Evolutionary conservation across 2,797 vertebrate species (phyloP).

Genomic region (Rachycentron canadum): DNA sequence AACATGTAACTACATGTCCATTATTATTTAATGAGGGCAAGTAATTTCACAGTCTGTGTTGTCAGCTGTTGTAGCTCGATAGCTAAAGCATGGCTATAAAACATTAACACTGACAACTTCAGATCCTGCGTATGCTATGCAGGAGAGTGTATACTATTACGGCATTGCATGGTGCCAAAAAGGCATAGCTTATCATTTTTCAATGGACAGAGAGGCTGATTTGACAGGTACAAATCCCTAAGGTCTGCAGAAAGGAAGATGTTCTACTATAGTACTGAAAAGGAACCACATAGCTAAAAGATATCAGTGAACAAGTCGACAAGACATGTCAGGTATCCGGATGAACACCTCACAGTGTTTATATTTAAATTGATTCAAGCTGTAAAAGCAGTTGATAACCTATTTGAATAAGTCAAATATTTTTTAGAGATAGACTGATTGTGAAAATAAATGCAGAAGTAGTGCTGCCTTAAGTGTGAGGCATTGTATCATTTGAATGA

Average conservation of each 20-base stretch:
- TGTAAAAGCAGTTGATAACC: not conserved
- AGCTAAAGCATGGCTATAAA: slow-evolving; percentile 8
- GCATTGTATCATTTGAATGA: slow-evolving; percentile 54
- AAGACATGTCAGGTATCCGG: slow-evolving; percentile 3
- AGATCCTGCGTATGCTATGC: not conserved
- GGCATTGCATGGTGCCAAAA: not conserved
- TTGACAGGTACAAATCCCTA: slow-evolving; percentile 28
- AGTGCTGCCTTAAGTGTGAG: slow-evolving; percentile 8
- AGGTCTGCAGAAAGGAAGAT: slow-evolving; percentile 12
- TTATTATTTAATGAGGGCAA: not conserved
- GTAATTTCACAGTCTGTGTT: not conserved
- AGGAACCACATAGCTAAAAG: slow-evolving; percentile 27
- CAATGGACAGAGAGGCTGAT: slow-evolving; percentile 24
- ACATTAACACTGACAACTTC: slow-evolving; percentile 1
- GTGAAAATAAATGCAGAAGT: slow-evolving; percentile 30
- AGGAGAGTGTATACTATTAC: slow-evolving; percentile 15
- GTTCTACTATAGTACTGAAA: slow-evolving; percentile 9
- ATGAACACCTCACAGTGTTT: not conserved
- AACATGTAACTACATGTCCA: not conserved
- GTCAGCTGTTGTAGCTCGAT: not conserved
- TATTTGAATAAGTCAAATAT: not conserved
- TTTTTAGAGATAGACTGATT: not conserved
- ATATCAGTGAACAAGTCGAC: slow-evolving; percentile 7
- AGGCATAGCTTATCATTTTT: slow-evolving; percentile 19
- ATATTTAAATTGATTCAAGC: slow-evolving; percentile 7